Evolutionary conservation across 2,113 vertebrate species (phyloP).

Genomic region (Sula dactylatra): DNA sequence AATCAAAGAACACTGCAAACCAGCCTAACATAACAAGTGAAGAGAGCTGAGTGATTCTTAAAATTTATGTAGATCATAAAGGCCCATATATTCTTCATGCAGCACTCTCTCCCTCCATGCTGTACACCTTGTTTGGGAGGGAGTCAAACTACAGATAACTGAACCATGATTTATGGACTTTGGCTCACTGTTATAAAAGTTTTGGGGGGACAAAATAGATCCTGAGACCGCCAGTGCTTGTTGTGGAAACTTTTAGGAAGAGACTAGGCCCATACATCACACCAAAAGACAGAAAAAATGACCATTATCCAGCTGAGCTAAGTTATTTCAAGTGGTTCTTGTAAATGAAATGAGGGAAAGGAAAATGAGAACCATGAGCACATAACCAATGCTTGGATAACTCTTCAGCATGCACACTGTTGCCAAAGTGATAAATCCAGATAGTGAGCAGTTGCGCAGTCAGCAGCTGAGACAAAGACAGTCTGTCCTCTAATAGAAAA

Average conservation of each 20-base stretch:
- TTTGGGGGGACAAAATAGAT: background rate
- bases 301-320: background rate
- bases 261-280: background rate
- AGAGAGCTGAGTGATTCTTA: background rate
- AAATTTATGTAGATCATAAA: background rate
- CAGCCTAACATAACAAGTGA: background rate
- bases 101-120: background rate
- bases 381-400: background rate
- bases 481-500: constrained; percentile 20
- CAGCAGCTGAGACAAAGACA: constrained; percentile 24
- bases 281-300: background rate
- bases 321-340: constrained; percentile 7
- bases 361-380: background rate
- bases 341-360: constrained; percentile 3
- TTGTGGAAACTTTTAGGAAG: background rate
- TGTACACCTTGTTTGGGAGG: background rate
- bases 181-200: background rate
- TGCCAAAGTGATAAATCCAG: constrained; percentile 25
- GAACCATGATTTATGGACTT: background rate
- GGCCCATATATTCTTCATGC: background rate
- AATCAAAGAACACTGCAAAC: background rate
- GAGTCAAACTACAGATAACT: background rate
- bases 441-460: background rate
- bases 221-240: background rate
- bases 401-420: background rate